Percentiles rank a stretch among this genome's conserved stretches.
Evolutionary conservation across 2,797 vertebrate genomes (phyloP).

Genomic region (Brachyalestes nurse): DNA sequence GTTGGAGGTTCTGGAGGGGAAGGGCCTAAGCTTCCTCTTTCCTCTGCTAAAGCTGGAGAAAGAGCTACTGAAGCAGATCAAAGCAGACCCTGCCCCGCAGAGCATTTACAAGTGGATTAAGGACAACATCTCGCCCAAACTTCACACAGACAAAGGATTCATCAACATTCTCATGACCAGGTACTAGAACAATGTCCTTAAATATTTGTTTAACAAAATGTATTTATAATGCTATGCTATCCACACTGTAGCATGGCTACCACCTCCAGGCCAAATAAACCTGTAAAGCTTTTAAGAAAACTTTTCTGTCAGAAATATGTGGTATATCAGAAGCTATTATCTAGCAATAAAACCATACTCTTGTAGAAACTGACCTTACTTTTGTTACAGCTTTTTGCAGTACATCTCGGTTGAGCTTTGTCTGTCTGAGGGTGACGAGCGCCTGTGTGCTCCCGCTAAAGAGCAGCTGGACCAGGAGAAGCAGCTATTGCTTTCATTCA

Average conservation of each 20-base stretch:
- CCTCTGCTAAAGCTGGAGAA: constrained; percentile 98
- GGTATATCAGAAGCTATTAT: background rate
- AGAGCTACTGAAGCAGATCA: constrained; percentile 95
- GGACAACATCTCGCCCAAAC: constrained; percentile 98
- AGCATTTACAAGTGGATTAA: constrained; percentile 99
- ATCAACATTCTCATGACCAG: constrained; percentile 99
- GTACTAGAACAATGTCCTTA: constrained; percentile 63
- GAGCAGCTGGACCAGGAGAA: constrained; percentile 96
- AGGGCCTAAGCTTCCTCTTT: constrained; percentile 97
- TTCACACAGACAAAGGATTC: constrained; percentile 98
- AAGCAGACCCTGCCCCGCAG: constrained; percentile 95
- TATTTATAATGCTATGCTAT: background rate
- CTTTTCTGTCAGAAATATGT: background rate
- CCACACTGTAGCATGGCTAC: background rate
- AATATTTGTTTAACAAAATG: no score
- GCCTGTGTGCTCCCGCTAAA: constrained; percentile 90
- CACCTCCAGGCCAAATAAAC: background rate
- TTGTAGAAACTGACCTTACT: background rate
- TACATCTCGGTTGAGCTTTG: constrained; percentile 95
- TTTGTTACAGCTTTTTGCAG: constrained; percentile 89
- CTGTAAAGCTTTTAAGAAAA: background rate
- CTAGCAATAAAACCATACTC: background rate
- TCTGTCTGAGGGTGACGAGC: constrained; percentile 86
- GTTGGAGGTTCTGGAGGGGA: constrained; percentile 98
- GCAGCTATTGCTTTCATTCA: constrained; percentile 93